These are phyloP conservation scores for Panagrolaimus sp. DNA, from an alignment of 1,140 invertebrate genomes.

Conservation along the genomic window DNA sequence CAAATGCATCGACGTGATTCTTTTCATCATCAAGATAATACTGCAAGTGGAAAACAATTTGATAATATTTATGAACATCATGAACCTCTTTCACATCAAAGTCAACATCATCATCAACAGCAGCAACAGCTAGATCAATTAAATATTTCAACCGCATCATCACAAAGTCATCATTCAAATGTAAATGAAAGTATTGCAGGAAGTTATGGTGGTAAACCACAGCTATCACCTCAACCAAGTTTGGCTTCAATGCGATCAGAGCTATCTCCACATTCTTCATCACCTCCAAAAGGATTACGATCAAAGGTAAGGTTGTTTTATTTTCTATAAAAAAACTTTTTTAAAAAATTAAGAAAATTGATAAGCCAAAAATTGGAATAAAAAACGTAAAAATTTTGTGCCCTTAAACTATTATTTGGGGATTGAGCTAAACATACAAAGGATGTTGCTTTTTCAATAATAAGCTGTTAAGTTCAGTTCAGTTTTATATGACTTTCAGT, in stretches of 20 bases:
- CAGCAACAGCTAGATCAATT: not conserved
- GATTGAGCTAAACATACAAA: too few species aligned
- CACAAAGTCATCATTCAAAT: not conserved
- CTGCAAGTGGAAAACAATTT: not conserved
- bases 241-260: not conserved
- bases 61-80: slow-evolving; percentile 1
- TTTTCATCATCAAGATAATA: not conserved
- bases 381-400: too few species aligned
- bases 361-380: too few species aligned
- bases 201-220: not conserved
- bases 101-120: too few species aligned
- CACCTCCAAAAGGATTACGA: not conserved
- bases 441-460: too few species aligned
- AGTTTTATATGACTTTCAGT: too few species aligned
- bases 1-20: slow-evolving; percentile 14
- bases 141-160: not conserved
- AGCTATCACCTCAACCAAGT: not conserved
- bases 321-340: too few species aligned
- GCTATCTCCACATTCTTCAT: not conserved
- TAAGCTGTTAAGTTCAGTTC: too few species aligned
- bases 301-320: not conserved
- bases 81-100: not conserved
- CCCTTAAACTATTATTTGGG: too few species aligned
- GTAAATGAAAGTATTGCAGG: not conserved
- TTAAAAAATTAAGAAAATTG: too few species aligned